Percentiles rank a stretch among this genome's conserved stretches.
phyloP scores from a whole-genome alignment of 2,113 vertebrate genomes.

The Hoplias malabaricus region DNA sequence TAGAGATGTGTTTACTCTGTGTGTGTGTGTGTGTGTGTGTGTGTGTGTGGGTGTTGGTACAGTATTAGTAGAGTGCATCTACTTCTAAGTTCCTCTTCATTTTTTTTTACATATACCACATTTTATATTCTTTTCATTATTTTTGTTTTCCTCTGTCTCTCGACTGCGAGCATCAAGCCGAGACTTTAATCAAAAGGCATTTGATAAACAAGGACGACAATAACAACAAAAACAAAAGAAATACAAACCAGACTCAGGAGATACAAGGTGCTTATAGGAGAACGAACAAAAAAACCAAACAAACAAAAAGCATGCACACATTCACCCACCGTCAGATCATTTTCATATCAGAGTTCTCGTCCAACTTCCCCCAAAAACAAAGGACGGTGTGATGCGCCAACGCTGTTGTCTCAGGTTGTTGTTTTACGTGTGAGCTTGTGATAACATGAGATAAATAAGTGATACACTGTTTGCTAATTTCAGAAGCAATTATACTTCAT shows the following conservation, averaged over 20 bases:
- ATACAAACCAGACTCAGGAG: conserved; percentile 17
- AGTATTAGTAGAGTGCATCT: neutral
- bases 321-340: conserved; percentile 56
- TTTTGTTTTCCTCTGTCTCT: conserved; percentile 35
- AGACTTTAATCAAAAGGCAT: conserved; percentile 43
- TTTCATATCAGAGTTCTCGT: conserved; percentile 70
- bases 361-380: conserved; percentile 71
- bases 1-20: conserved; percentile 13
- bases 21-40: conserved; percentile 6
- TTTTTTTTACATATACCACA: too few relatives aligned
- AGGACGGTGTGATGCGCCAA: conserved; percentile 57
- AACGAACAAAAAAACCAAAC: neutral
- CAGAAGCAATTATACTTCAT: conserved; percentile 70
- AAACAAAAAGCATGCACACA: conserved; percentile 28
- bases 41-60: neutral
- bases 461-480: conserved; percentile 74
- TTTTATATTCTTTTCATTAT: too few relatives aligned
- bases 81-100: conserved; percentile 5
- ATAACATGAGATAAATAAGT: conserved; percentile 68
- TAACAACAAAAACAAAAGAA: conserved; percentile 13
- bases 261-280: conserved; percentile 7
- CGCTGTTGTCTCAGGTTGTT: conserved; percentile 62
- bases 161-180: conserved; percentile 23
- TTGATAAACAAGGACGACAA: conserved; percentile 54
- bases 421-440: conserved; percentile 55